Base-by-base conservation (phyloP, 2,113 vertebrate species). In the Collichthys lucidus region DNA sequence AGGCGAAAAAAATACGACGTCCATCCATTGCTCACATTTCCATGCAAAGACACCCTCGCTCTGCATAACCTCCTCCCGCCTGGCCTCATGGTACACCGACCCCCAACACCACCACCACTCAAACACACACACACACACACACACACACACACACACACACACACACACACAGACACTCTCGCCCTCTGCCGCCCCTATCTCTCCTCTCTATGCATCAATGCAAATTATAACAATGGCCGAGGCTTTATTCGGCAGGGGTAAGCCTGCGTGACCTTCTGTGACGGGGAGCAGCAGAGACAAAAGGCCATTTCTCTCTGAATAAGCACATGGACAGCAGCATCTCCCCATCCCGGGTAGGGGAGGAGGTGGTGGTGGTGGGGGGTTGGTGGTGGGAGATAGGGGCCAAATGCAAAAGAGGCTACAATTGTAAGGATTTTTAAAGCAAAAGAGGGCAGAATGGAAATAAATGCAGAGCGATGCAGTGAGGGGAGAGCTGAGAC, bases 1-100 rank as follows among this genome's bases (percentile, higher is more conserved):
- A n/a, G 6, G 12, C 0, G n/a, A 62, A 62, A 80, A 95, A 96
- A 97, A 97, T 95, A 96, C 90, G 90, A 93, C 90, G 95, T 96
- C 96, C 84, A 42, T 91, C 92, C 77, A 76, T 80, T 88, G 89
- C 90, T 86, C 88, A 90, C 87, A 92, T 93, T 92, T 93, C 92
- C 91, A 92, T 91, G 91, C 92, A 92, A 89, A 95, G 91, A 90
- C 77, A 70, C 78, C 87, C 89, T 79, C 76, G 59, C 84, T 91
- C 89, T 84, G 88, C 78, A 86, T 91, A 93, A 91, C 91, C 86
- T 83, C 87, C 85, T 83, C 76, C 75, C 83, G 66, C 81, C 84
- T 63, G 35, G 76, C 83, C 86, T 83, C 91, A 86, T 77, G 74
- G 76, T 83, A 87, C 79, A 77, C 22, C 72, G 7, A 69, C 64